Base-by-base conservation (phyloP, 2,113 vertebrate species). In the Trogon surrucura region DNA sequence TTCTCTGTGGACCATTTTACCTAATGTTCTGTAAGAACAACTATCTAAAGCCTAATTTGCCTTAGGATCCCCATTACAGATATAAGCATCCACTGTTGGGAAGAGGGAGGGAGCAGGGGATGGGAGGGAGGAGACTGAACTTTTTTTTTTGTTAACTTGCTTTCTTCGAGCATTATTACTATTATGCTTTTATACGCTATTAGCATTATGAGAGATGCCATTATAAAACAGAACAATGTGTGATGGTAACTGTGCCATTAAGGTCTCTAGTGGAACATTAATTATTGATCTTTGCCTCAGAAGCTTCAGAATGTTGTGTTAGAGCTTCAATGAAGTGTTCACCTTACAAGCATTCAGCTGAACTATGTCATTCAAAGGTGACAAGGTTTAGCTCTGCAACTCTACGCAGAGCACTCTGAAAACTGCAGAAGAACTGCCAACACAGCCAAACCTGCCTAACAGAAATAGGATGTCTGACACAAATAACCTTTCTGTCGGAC, bases 231-330 rank as follows among this genome's bases (percentile, higher is more conserved):
- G 61, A 96, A 88, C 60, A 92, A 75, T 50, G 36, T 74, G 89
- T 85, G 89, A 89, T 93, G 83, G 80, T 91, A 97, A 94, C 65
- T 88, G 53, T 77, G 87, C 91, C 85, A 96, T 94, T 96, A 97
- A 94, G 95, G 80, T 89, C 92, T 85, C 90, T 83, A 94, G 95
- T 75, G 74, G 95, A 97, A 70, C 92, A 64, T 83, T 89, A 88
- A 93, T 97, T 97, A 97, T 95, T 97, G 96, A 97, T 97, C 88
- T 97, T 94, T 60, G 47, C 95, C 94, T 97, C 83, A 94, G 95
- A 96, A 96, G 79, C 56, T 87, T 85, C 95, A 93, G 70, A 93
- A 96, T 62, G 16, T 71, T 95, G 45, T 79, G 70, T 88, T 81
- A 94, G 50, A 96, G 44, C 72, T 88, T 32, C 75, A 92, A 73